A percentile compares a stretch with the other conserved stretches of the same genome.
Evolutionary conservation across 2,888 invertebrate genomes (phyloP).

Genomic region (Drosophila flavopinicola): DNA sequence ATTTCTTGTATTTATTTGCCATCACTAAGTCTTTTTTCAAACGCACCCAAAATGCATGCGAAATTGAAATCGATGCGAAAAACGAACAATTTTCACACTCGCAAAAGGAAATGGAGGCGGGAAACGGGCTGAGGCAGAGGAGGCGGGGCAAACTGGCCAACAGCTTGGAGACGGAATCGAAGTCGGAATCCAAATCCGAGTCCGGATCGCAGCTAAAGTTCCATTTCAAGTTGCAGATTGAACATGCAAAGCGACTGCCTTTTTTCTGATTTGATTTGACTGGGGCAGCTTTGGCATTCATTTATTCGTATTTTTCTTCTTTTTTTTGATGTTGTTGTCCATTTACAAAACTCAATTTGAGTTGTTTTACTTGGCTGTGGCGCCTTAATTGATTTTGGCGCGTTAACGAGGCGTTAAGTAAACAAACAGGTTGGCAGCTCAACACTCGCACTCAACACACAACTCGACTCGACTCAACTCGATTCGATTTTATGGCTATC

Average conservation of each 20-base stretch:
- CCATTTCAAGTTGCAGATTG: background rate
- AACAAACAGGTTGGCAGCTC: conserved; percentile 62
- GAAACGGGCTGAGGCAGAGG: too few relatives aligned
- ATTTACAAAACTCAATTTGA: conserved; percentile 52
- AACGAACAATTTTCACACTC: conserved; percentile 58
- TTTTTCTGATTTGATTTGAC: conserved; percentile 15
- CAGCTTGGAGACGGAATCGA: conserved; percentile 1
- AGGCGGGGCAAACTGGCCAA: conserved; percentile 23
- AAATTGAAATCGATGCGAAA: conserved; percentile 64
- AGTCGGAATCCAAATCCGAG: background rate
- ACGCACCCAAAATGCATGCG: conserved; percentile 64
- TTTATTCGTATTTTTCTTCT: too few relatives aligned
- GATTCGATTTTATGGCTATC: conserved; percentile 18
- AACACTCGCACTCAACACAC: background rate
- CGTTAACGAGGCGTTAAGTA: conserved; percentile 68
- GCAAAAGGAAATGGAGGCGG: conserved; percentile 12
- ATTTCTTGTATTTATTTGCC: too few relatives aligned
- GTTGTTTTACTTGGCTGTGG: conserved; percentile 26
- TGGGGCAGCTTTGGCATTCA: conserved; percentile 49
- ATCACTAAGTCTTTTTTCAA: conserved; percentile 1
- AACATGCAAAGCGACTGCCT: conserved; percentile 35
- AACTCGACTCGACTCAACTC: too few relatives aligned
- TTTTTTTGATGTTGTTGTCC: too few relatives aligned
- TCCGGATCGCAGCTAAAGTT: too few relatives aligned
- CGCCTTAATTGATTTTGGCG: conserved; percentile 72